Base-by-base conservation (phyloP, 1,140 invertebrate species). In the Heliconius hewitsoni region DNA sequence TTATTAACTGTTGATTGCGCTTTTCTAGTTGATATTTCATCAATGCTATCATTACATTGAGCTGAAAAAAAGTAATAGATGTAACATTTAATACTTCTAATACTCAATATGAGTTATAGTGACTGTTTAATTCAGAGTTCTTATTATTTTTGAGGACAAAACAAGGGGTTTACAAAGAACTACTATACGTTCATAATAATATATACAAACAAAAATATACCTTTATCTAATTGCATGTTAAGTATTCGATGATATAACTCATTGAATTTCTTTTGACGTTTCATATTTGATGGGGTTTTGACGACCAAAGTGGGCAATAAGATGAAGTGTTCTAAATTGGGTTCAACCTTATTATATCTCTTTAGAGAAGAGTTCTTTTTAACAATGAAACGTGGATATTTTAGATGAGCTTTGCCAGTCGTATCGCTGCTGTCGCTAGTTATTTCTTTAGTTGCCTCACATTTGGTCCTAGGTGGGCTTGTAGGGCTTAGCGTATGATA, bases 201-300 rank as follows among this genome's bases (percentile, higher is more conserved):
- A 52, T 52, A 52, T 52, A 19, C 6, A 52, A 52, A 19, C 18
- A 73, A 74, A 57, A 39, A 46, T 76, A 83, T 76, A 83, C 73
- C 82, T 84, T 89, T 89, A 76, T 89, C 87, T 57, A 89, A 30
- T 66, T 91, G 87, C 34, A 85, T 83, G 55, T 93, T 93, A 46
- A 92, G 82, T 77, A 93, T 93, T 57, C 88, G 87, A 81, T 93
- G 92, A 84, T 94, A 94, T 8, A 94, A 74, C 83, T 93, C 91
- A 79, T 91, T 92, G 71, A 94, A 94, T 81, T 92, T 92, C 78
- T 91, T 93, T 79, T 94, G 92, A 11, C 93, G 84, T 52, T 90
- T 91, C 74, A 94, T 83, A 80, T 94, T 94, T n/a, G 93, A 93
- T 30, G 93, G 90, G 8, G 93, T 93, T n/a, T 91, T 89, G 3